Evolutionary conservation across 2,797 vertebrate genomes (phyloP).

Genomic region (Malurus splendens): DNA sequence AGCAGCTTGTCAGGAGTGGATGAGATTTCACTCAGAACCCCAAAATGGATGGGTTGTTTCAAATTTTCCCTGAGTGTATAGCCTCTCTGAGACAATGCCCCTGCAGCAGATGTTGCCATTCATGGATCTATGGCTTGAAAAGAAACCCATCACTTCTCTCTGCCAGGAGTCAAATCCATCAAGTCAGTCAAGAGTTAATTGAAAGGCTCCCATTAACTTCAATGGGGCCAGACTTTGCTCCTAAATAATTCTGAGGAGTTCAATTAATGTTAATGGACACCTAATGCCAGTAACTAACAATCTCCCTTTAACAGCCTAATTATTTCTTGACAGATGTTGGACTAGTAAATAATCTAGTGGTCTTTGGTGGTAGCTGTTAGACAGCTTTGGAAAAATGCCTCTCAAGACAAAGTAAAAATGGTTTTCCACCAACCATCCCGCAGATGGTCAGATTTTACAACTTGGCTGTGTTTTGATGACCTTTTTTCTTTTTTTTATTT

Average conservation of each 20-base stretch:
- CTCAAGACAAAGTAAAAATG: constrained; percentile 15
- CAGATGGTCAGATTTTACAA: constrained; percentile 52
- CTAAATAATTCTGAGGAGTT: constrained; percentile 60
- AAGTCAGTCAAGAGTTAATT: constrained; percentile 51
- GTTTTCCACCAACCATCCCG: constrained; percentile 3
- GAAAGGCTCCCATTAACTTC: constrained; percentile 43
- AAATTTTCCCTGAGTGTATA: not conserved
- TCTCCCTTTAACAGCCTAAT: constrained; percentile 56
- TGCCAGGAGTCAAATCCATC: not conserved
- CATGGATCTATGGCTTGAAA: not conserved
- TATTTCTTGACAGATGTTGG: constrained; percentile 63
- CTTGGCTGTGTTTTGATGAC: constrained; percentile 16
- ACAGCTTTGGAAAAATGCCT: constrained; percentile 44
- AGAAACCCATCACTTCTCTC: not conserved
- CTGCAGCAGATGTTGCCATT: not conserved
- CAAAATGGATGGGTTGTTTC: not conserved
- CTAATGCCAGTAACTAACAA: constrained; percentile 48
- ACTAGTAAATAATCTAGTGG: constrained; percentile 53
- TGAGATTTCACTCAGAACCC: not conserved
- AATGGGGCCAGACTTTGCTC: constrained; percentile 35
- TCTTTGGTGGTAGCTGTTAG: constrained; percentile 35
- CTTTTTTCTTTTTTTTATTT: not conserved
- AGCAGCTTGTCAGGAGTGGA: not conserved
- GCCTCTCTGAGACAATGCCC: not conserved
- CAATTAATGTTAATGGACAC: constrained; percentile 56